phyloP scores from a whole-genome alignment of 2,888 invertebrate genomes.

The Conomelus anceps region DNA sequence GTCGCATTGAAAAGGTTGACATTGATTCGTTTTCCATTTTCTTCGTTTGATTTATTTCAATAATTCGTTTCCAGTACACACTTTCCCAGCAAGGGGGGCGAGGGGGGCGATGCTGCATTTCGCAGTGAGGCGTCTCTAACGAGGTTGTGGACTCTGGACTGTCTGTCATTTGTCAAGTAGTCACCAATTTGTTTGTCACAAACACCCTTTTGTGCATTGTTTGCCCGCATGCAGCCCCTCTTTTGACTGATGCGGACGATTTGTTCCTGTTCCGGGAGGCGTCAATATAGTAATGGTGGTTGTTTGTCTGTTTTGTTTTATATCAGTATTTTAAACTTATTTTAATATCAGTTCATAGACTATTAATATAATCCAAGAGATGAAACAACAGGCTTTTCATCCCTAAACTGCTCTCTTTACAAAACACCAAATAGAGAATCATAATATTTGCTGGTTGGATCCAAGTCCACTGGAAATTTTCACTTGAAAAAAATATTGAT shows the following conservation, averaged over 20 bases:
- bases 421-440: too few relatives aligned
- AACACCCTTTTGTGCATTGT: neutral
- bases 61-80: neutral
- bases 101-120: neutral
- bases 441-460: too few relatives aligned
- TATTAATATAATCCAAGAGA: too few relatives aligned
- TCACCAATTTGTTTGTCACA: constrained; percentile 4
- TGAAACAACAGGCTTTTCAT: too few relatives aligned
- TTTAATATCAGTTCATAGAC: too few relatives aligned
- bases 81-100: neutral
- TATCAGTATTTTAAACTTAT: neutral
- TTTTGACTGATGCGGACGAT: neutral
- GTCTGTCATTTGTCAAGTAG: constrained; percentile 4
- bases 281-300: neutral
- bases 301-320: neutral
- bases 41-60: neutral
- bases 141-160: neutral
- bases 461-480: too few relatives aligned
- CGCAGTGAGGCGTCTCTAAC: neutral
- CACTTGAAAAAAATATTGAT: too few relatives aligned
- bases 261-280: neutral
- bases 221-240: neutral
- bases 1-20: neutral
- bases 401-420: too few relatives aligned
- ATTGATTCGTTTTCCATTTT: neutral